A percentile compares a stretch with the other conserved stretches of the same genome.
Conservation (phyloP, 2,888 invertebrate species). For the Calliscelio sp. region DNA sequence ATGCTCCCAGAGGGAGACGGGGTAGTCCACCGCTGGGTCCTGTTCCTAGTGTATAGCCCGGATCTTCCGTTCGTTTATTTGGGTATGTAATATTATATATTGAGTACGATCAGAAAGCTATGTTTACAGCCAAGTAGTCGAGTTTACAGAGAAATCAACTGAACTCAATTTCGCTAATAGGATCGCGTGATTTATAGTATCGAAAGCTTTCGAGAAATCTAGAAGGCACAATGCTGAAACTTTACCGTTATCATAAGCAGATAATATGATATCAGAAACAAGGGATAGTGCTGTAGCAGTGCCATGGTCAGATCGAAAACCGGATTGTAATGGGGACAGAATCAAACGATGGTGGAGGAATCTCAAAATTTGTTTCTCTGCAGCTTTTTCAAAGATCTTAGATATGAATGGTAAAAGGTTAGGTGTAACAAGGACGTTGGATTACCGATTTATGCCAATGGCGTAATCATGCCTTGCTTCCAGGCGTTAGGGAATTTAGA, state of each 20-base stretch:
- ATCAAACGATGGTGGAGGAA: background rate
- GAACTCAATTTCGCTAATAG: background rate
- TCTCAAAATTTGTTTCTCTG: background rate
- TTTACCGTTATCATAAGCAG: background rate
- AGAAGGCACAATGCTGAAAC: background rate
- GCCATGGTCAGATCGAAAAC: background rate
- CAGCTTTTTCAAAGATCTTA: background rate
- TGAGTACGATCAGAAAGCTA: background rate
- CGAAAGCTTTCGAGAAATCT: slow-evolving; percentile 6
- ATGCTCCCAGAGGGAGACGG: no score
- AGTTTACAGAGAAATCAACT: background rate
- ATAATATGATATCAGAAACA: background rate
- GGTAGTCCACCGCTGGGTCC: no score
- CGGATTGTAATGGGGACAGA: background rate
- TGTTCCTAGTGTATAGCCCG: no score
- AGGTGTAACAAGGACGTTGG: background rate
- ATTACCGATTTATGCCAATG: background rate
- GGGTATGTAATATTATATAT: no score
- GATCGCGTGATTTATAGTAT: background rate
- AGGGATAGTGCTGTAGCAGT: background rate
- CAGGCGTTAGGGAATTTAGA: background rate
- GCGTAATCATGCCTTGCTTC: background rate
- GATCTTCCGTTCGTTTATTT: no score
- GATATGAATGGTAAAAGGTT: background rate
- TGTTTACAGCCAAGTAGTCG: background rate